phyloP scores from a whole-genome alignment of 2,888 invertebrate species.

The Tetranychus truncatus region DNA sequence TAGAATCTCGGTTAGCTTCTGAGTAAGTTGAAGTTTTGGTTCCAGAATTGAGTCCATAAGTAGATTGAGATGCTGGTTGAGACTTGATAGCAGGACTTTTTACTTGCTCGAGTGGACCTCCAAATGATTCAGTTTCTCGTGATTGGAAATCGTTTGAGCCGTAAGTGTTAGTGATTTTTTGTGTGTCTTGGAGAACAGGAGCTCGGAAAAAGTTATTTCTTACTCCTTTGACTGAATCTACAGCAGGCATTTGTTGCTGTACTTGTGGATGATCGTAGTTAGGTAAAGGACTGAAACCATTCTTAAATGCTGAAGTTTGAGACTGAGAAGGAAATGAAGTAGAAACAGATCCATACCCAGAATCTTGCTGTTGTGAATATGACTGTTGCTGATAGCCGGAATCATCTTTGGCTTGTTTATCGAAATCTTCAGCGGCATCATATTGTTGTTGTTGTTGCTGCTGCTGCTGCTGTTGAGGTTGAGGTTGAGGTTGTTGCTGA shows the following conservation, averaged over 20 bases:
- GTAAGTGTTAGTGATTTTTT: not conserved
- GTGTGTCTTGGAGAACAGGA: not conserved
- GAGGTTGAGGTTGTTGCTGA: not conserved
- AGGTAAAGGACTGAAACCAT: not conserved
- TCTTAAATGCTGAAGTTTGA: not conserved
- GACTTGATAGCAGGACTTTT: not conserved
- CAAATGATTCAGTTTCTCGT: not conserved
- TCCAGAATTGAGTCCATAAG: not conserved
- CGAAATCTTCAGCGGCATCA: not conserved
- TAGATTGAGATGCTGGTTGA: not conserved
- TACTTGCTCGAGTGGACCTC: not conserved
- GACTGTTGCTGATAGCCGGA: not conserved
- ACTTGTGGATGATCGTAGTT: not conserved
- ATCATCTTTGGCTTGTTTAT: not conserved
- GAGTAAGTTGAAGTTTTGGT: not conserved
- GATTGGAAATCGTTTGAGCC: not conserved
- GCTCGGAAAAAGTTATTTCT: not conserved
- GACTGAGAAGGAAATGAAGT: not conserved
- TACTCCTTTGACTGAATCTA: not conserved
- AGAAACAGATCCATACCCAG: not conserved
- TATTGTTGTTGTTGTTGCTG: not conserved
- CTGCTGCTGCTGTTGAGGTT: not conserved
- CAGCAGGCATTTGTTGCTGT: not conserved
- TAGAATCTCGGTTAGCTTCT: not conserved
- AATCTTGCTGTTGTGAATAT: constrained; percentile 33